Conservation (phyloP, 1,140 invertebrate species). For the Andrena cerasifolii region DNA sequence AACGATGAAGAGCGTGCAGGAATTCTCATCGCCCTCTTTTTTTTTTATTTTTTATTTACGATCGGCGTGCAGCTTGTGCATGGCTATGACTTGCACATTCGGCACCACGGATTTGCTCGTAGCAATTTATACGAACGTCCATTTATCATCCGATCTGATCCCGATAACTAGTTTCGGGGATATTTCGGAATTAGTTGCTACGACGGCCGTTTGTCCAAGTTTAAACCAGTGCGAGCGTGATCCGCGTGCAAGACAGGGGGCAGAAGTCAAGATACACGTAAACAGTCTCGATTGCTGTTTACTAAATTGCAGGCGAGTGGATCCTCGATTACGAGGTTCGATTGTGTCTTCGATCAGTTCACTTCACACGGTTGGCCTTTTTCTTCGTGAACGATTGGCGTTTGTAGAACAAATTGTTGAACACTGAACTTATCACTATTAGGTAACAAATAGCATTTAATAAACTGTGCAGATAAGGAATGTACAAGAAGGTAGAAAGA, state of each 20-base stretch:
- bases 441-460: too few species aligned
- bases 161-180: conserved; percentile 16
- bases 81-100: conserved; percentile 19
- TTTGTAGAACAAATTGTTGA: too few species aligned
- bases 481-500: too few species aligned
- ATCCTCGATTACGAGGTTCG: too few species aligned
- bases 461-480: too few species aligned
- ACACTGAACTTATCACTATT: too few species aligned
- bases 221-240: not conserved
- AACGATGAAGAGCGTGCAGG: conserved; percentile 5
- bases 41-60: conserved; percentile 9
- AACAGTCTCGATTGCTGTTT: not conserved
- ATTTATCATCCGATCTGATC: conserved; percentile 18
- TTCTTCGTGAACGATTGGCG: too few species aligned
- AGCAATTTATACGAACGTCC: conserved; percentile 17
- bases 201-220: not conserved
- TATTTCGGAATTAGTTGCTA: conserved; percentile 14
- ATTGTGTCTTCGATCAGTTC: too few species aligned
- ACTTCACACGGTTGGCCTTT: too few species aligned
- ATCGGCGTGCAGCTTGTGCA: conserved; percentile 3
- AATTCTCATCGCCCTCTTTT: not conserved
- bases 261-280: not conserved
- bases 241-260: too few species aligned
- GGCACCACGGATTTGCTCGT: conserved; percentile 17
- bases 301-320: too few species aligned